phyloP scores from a whole-genome alignment of 1,140 invertebrate species.

The Zaprionus africanus region DNA sequence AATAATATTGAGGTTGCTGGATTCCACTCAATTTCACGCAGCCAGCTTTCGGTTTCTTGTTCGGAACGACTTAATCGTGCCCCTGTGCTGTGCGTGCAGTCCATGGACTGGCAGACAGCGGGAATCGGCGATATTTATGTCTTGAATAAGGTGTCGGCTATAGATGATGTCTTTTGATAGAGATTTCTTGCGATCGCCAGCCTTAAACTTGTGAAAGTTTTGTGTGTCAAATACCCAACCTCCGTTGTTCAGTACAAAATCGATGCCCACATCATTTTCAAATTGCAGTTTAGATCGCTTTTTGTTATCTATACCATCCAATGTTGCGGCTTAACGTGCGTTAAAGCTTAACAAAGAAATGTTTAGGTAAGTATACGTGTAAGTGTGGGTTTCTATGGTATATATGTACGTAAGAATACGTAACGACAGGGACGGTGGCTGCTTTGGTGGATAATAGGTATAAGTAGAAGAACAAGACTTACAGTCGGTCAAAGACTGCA shows the following conservation, averaged over 20 bases:
- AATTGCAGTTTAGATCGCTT: conserved; percentile 86
- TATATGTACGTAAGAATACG: too few relatives aligned
- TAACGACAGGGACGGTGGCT: conserved; percentile 49
- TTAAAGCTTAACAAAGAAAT: conserved; percentile 73
- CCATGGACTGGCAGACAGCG: conserved; percentile 61
- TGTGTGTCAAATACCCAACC: conserved; percentile 80
- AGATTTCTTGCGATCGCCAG: conserved; percentile 69
- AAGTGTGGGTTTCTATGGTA: background rate
- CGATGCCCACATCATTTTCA: conserved; percentile 86
- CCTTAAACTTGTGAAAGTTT: conserved; percentile 74
- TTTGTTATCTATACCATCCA: conserved; percentile 86
- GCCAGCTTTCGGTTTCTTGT: conserved; percentile 66
- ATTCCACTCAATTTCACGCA: conserved; percentile 29
- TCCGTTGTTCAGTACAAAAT: conserved; percentile 74
- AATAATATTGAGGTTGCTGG: background rate
- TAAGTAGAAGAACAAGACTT: background rate
- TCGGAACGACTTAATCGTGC: conserved; percentile 72
- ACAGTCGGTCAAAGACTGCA: conserved; percentile 6
- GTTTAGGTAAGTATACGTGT: background rate
- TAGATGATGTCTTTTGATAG: conserved; percentile 57
- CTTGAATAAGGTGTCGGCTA: conserved; percentile 78
- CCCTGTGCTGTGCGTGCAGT: conserved; percentile 71
- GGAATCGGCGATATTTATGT: conserved; percentile 77
- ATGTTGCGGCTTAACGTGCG: conserved; percentile 85
- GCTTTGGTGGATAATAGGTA: conserved; percentile 52